Evolutionary conservation across 2,113 vertebrate species (phyloP), one percentile per base, ranked within the genome.

Genomic region (Poeciliopsis occidentalis): DNA sequence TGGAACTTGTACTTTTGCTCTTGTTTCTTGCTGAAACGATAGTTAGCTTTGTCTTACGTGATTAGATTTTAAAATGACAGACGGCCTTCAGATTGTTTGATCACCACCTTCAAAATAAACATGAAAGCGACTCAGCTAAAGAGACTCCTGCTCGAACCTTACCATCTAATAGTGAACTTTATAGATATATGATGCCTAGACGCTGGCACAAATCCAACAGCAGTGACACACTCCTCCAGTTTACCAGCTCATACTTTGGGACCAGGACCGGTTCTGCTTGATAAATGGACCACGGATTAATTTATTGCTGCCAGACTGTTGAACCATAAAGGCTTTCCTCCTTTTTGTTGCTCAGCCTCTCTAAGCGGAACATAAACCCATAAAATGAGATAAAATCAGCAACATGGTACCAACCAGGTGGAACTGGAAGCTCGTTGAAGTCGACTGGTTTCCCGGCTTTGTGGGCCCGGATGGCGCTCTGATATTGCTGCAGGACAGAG

Each of bases 381-480:
- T 57, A n/a, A 57, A 57, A 24, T 17, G 5, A 47, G 4, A 24
- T 57, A 19, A 54, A 54, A 54, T 54, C 5, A 54, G 47, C 22
- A 8, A 51, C 34, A 27, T 12, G 24, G 8, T 12, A 83, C 94
- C 93, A 87, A 98, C 98, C 97, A 67, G 97, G 98, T 17, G 98
- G 98, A 79, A 96, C 94, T 11, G 98, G 98, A 26, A 99, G 91
- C 85, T 98, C 97, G 0, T 96, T 94, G 84, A 97, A 97, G 91
- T 96, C 93, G 34, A 98, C 95, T 12, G 93, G 86, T 88, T 93
- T 95, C 41, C 98, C 97, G 37, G 96, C 95, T 93, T 95, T 97
- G 85, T 97, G 95, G 29, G 96, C 78, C 76, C 95, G 94, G 78
- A 99, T 96, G 83, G 97, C 96, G 75, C 95, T 95, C 79, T 98